Evolutionary conservation across 2,888 invertebrate genomes (phyloP).

Genomic region (Pseudeuparius sepicola): DNA sequence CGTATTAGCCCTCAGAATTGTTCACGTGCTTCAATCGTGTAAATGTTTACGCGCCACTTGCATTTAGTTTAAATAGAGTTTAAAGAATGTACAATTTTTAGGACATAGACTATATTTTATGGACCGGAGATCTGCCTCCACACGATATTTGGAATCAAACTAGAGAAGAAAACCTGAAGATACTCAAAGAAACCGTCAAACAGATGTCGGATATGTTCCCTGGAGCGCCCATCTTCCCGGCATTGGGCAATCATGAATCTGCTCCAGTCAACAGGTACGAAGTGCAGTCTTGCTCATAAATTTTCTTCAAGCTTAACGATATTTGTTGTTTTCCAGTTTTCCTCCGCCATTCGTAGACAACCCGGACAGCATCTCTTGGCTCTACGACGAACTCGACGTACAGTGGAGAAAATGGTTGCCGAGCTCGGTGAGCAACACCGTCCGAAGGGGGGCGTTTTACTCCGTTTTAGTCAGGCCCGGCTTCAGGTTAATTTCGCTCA

Average conservation of each 20-base stretch:
- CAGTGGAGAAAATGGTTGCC: slow-evolving; percentile 92
- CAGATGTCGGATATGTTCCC: slow-evolving; percentile 84
- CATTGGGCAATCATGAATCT: slow-evolving; percentile 93
- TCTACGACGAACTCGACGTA: slow-evolving; percentile 80
- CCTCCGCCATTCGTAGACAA: slow-evolving; percentile 77
- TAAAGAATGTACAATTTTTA: no score
- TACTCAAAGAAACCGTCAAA: slow-evolving; percentile 73
- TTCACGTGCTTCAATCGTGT: no score
- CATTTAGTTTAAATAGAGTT: no score
- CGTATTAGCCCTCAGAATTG: no score
- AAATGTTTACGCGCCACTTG: no score
- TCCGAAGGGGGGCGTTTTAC: slow-evolving; percentile 83
- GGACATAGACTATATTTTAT: slow-evolving; percentile 88
- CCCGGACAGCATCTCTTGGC: slow-evolving; percentile 79
- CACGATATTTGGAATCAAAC: slow-evolving; percentile 96
- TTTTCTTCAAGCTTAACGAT: background rate
- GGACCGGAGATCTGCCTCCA: slow-evolving; percentile 94
- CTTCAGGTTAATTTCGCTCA: slow-evolving; percentile 85
- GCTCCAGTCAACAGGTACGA: slow-evolving; percentile 84
- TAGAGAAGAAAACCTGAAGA: slow-evolving; percentile 75
- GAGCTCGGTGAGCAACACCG: slow-evolving; percentile 74
- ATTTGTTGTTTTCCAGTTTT: no score
- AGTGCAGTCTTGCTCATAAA: no score
- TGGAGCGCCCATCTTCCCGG: slow-evolving; percentile 85
- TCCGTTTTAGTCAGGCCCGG: slow-evolving; percentile 83